Evolutionary conservation across 2,888 invertebrate genomes (phyloP), one percentile per base, ranked within the genome.

Genomic region (Hirtodrosophila duncani): DNA sequence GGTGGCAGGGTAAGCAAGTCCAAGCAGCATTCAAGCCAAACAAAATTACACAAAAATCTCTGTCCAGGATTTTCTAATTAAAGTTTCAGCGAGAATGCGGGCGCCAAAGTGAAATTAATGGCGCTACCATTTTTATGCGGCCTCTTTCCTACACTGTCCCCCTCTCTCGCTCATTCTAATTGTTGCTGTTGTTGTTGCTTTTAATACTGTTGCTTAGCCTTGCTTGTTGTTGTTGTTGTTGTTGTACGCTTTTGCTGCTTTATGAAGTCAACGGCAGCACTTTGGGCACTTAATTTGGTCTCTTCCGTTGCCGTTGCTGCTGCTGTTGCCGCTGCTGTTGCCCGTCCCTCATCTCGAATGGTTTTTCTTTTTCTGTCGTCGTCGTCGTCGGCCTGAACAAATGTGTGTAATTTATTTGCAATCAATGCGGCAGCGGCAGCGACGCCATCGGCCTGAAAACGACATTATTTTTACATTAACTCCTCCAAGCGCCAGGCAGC

Each of bases 401-500:
- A 38, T 79, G 59, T 75, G 53, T 68, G 72, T 78, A 72, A 74
- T 74, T 81, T 74, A 74, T 74, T 74, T 81, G 72, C 81, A 81
- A 74, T 74, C 72, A 81, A 74, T 74, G 75, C 69, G 67, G n/a
- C n/a, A n/a, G n/a, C n/a, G n/a, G n/a, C n/a, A n/a, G n/a, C n/a
- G n/a, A n/a, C n/a, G n/a, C n/a, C n/a, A n/a, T n/a, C n/a, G n/a
- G 77, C 75, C 79, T 43, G 42, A 62, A 37, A 59, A 69, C 64
- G 77, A 71, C 79, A 79, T 75, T 75, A 79, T 75, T 75, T 75
- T 71, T 59, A 67, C 79, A 79, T 75, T 75, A 79, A 69, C 55
- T 9, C 18, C 20, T 6, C 4, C 20, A 7, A 7, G 20, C 20
- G 7, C 4, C 20, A 7, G 20, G 20, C 20, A 20, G 20, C 20